Base-by-base conservation (phyloP, 2,797 vertebrate species). In the Hafferia zeledoni region DNA sequence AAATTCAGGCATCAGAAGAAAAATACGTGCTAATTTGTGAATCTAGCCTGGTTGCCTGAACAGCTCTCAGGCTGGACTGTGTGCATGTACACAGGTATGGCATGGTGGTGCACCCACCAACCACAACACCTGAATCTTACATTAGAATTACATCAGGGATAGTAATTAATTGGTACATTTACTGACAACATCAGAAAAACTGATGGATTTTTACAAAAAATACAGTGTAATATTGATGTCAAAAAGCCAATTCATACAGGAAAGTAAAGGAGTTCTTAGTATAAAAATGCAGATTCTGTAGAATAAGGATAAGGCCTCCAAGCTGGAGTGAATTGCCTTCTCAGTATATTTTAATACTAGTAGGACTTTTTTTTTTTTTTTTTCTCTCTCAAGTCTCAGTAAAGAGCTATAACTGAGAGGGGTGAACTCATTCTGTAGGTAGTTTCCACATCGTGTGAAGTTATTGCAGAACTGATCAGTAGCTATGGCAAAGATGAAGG, bases 71-170 rank as follows among this genome's bases (percentile, higher is more conserved):
- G n/a, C 31, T 52, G 35, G 25, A 67, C 53, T 33, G 13, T 59
- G 13, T 75, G 25, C 8, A 12, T 6, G 4, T 37, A 23, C 12
- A 33, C 1, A 0, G 11, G 6, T 31, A 17, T 24, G 68, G 52
- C 60, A 56, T 9, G 24, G 41, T 1, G 0, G 30, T 61, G 63
- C 39, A 65, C 2, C 9, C 46, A 69, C 41, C 56, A 70, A 8
- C n/a, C 28, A 11, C 11, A 50, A 31, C 52, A 72, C 4, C 49
- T 78, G 46, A 83, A 60, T 68, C 14, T 68, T 43, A 64, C 37
- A 49, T 60, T 2, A 63, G 10, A 50, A 19, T 52, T 56, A 52
- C 0, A 0, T 59, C 64, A 56, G 23, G 31, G 64, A 37, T 2
- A 4, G 20, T 24, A 59, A 78, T 67, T 31, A 75, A 1, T 16